These are phyloP conservation scores for Calypte anna DNA, from an alignment of 2,113 vertebrate species.

Conservation along the genomic window DNA sequence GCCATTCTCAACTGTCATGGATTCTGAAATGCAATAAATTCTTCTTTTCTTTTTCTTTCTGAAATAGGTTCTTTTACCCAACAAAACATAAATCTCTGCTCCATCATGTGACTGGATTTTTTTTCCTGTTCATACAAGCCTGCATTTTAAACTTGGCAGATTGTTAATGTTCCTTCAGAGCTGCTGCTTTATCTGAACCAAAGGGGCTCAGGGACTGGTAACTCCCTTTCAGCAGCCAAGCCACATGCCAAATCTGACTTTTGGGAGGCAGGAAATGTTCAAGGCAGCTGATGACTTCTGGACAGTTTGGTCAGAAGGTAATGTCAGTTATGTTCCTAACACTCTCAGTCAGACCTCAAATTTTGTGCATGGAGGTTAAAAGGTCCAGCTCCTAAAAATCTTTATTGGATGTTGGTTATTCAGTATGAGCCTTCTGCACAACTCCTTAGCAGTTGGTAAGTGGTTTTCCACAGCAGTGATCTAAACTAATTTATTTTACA, in stretches of 20 bases:
- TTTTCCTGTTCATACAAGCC: neutral
- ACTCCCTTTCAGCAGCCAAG: neutral
- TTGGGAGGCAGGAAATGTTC: neutral
- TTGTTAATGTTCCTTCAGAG: neutral
- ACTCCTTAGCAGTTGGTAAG: neutral
- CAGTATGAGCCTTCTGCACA: neutral
- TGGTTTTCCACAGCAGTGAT: neutral
- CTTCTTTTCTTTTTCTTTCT: neutral
- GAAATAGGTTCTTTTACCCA: neutral
- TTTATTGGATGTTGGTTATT: neutral
- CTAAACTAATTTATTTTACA: conserved; percentile 11
- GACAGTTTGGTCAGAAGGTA: neutral
- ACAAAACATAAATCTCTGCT: neutral
- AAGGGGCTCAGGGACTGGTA: neutral
- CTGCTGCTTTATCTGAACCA: neutral
- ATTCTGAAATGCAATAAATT: neutral
- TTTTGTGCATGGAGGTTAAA: neutral
- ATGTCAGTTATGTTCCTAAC: neutral
- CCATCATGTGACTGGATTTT: neutral
- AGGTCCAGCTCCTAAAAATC: neutral
- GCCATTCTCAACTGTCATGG: neutral
- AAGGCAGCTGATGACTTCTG: neutral
- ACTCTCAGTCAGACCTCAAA: neutral
- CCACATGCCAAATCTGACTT: neutral
- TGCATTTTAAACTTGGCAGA: neutral